Conservation (phyloP, 2,888 invertebrate species). For the Camptogramma bilineatum region DNA sequence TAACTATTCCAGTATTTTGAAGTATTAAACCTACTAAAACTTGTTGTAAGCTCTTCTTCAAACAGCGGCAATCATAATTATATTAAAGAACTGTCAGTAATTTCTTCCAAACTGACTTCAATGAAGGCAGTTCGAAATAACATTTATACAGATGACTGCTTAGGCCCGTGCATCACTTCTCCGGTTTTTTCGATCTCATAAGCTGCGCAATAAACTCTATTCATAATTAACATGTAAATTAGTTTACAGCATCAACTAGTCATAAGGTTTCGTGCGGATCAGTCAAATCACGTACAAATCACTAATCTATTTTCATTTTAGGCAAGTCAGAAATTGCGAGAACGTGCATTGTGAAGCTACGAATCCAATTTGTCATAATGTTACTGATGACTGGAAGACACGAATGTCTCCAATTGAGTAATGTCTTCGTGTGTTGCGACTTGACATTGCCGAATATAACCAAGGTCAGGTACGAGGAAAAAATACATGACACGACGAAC, state of each 20-base stretch:
- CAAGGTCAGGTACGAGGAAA: conserved; percentile 45
- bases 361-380: conserved; percentile 53
- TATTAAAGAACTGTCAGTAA: too few relatives aligned
- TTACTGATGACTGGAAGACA: conserved; percentile 57
- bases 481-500: not conserved
- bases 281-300: not conserved
- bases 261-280: not conserved
- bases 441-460: conserved; percentile 42
- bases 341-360: conserved; percentile 39
- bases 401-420: conserved; percentile 54
- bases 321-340: conserved; percentile 17
- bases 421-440: conserved; percentile 45
- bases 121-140: too few relatives aligned
- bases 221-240: too few relatives aligned
- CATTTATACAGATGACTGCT: too few relatives aligned
- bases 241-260: not conserved
- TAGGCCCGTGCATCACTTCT: too few relatives aligned
- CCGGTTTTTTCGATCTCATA: too few relatives aligned
- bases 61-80: too few relatives aligned
- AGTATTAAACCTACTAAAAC: too few relatives aligned
- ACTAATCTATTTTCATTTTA: conserved; percentile 13
- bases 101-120: too few relatives aligned
- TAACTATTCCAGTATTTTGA: too few relatives aligned
- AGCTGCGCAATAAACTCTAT: too few relatives aligned
- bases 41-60: too few relatives aligned